Percentiles rank a stretch among this genome's conserved stretches.
Evolutionary conservation across 2,797 vertebrate genomes (phyloP).

Genomic region (Diglossa cyanea): DNA sequence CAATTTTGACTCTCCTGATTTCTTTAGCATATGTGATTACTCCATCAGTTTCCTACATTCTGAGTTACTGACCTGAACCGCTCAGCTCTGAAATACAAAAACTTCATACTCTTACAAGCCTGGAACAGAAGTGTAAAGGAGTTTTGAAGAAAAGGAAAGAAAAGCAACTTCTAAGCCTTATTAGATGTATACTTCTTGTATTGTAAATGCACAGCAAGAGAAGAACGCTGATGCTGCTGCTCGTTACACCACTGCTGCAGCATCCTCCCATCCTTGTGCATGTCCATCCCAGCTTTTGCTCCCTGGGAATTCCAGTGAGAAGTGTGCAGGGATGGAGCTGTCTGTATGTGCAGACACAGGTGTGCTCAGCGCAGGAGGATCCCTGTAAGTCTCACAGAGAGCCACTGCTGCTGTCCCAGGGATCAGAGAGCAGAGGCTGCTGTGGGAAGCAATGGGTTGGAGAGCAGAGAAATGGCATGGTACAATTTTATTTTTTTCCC

Average conservation of each 20-base stretch:
- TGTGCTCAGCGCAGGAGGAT: neutral
- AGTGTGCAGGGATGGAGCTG: neutral
- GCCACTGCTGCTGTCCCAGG: neutral
- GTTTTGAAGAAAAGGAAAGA: neutral
- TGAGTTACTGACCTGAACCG: neutral
- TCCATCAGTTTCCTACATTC: neutral
- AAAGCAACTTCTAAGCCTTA: neutral
- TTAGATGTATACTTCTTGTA: too few relatives aligned
- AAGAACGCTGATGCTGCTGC: neutral
- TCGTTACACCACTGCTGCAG: rapidly evolving
- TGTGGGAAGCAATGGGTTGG: neutral
- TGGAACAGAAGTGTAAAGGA: neutral
- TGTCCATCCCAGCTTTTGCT: neutral
- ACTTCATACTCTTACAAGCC: neutral
- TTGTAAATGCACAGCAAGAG: rapidly evolving
- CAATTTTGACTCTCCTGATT: neutral
- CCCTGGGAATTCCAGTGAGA: neutral
- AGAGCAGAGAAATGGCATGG: neutral
- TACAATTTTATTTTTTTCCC: rapidly evolving
- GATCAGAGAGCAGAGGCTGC: neutral
- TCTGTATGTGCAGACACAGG: rapidly evolving
- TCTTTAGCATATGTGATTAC: neutral
- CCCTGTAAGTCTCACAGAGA: neutral
- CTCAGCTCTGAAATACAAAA: neutral
- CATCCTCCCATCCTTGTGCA: neutral